phyloP scores from a whole-genome alignment of 2,797 vertebrate genomes.

The Bufotes viridis region DNA sequence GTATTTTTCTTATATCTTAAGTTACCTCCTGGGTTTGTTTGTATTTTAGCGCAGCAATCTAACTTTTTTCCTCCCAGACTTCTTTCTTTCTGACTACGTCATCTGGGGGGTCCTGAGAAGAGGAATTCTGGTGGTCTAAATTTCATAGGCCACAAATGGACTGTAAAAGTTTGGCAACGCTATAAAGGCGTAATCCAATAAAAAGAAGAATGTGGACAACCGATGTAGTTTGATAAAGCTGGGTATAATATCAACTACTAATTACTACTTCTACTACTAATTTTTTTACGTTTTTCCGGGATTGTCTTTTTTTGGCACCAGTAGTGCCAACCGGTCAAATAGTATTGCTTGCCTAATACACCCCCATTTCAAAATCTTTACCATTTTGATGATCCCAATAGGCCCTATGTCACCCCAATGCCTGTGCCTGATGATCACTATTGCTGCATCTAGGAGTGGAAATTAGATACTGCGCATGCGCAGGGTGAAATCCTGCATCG shows the following conservation, averaged over 20 bases:
- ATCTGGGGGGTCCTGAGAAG: not conserved
- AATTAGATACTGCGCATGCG: too few relatives aligned
- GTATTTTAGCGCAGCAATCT: slow-evolving; percentile 39
- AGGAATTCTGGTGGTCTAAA: slow-evolving; percentile 15
- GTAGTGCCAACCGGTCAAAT: too few relatives aligned
- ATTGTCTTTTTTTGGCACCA: too few relatives aligned
- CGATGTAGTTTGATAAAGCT: not conserved
- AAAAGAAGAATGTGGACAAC: not conserved
- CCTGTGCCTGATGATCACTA: too few relatives aligned
- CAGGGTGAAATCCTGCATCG: too few relatives aligned
- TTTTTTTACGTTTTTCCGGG: not conserved
- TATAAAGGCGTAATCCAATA: slow-evolving; percentile 14
- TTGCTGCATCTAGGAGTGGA: too few relatives aligned
- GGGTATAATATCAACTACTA: not conserved
- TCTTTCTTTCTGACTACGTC: not conserved
- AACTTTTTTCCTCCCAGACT: not conserved
- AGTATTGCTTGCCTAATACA: too few relatives aligned
- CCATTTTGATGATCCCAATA: too few relatives aligned
- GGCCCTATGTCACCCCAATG: too few relatives aligned
- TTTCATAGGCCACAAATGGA: slow-evolving; percentile 1
- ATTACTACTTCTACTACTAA: too few relatives aligned
- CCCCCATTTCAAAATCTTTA: too few relatives aligned
- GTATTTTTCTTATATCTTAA: slow-evolving; percentile 77
- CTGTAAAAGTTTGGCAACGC: slow-evolving; percentile 2
- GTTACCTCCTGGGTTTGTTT: slow-evolving; percentile 73